These are phyloP conservation scores for Anastrepha ludens DNA, from an alignment of 1,140 invertebrate species.

Conservation along the genomic window DNA sequence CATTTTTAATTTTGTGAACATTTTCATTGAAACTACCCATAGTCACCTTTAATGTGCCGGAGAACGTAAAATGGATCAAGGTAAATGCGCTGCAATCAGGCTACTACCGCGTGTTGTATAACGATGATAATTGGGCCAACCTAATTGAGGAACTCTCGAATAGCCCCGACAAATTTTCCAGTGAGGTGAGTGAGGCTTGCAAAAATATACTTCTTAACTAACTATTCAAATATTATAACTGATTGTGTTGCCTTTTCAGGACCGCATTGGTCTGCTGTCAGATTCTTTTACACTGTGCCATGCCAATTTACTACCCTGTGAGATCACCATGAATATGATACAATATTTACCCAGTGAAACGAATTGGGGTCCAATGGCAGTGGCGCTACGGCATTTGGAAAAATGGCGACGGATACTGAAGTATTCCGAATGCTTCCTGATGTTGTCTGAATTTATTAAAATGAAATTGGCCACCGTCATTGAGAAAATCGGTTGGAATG, in stretches of 20 bases:
- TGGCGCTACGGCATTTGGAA: constrained; percentile 81
- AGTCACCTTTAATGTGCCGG: constrained; percentile 81
- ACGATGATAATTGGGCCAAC: constrained; percentile 83
- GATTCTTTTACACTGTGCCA: constrained; percentile 85
- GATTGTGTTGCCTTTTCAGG: constrained; percentile 68
- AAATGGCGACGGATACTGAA: constrained; percentile 82
- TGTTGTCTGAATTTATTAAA: constrained; percentile 80
- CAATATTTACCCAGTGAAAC: constrained; percentile 83
- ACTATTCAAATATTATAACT: constrained; percentile 55
- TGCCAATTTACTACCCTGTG: constrained; percentile 81
- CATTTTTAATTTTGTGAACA: no score
- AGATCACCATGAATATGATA: constrained; percentile 81
- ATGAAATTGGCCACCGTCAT: constrained; percentile 79
- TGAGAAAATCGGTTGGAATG: constrained; percentile 80
- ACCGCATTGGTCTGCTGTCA: constrained; percentile 83
- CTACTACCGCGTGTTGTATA: constrained; percentile 91
- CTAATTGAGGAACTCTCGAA: constrained; percentile 82
- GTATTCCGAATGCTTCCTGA: constrained; percentile 80
- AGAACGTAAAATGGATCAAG: constrained; percentile 85
- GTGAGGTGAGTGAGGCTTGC: constrained; percentile 68
- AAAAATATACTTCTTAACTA: neutral
- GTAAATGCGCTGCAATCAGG: constrained; percentile 90
- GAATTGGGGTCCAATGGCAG: constrained; percentile 85
- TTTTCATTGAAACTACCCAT: constrained; percentile 60
- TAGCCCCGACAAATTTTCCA: constrained; percentile 81